These are phyloP conservation scores for Hippopotamyrus pictus DNA, from an alignment of 2,797 vertebrate genomes.

Conservation along the genomic window DNA sequence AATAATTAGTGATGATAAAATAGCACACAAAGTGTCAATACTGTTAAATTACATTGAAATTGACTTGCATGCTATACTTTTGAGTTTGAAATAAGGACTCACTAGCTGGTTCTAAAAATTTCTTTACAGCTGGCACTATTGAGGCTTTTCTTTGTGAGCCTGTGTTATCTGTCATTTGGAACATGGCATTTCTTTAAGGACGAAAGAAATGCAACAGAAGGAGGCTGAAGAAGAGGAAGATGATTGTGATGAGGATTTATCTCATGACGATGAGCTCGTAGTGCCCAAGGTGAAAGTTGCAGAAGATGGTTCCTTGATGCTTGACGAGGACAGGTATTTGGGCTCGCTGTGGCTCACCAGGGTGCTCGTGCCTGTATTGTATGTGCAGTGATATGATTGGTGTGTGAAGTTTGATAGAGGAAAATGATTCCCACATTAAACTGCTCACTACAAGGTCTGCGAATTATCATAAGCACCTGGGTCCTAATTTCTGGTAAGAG, in stretches of 20 bases:
- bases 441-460: not conserved
- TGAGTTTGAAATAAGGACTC: not conserved
- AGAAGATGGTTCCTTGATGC: slow-evolving; percentile 92
- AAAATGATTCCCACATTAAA: not conserved
- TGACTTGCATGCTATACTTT: not conserved
- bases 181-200: not conserved
- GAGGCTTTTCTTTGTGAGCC: not conserved
- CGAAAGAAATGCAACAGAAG: slow-evolving; percentile 22
- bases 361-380: not conserved
- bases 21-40: not conserved
- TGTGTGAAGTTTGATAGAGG: not conserved
- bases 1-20: not conserved
- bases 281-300: slow-evolving; percentile 94
- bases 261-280: slow-evolving; percentile 67
- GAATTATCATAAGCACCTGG: not conserved
- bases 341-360: not conserved
- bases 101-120: not conserved
- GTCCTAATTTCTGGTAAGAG: not conserved
- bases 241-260: slow-evolving; percentile 46
- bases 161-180: not conserved
- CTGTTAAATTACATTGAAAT: not conserved
- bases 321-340: slow-evolving; percentile 86
- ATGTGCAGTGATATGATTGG: not conserved
- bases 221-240: slow-evolving; percentile 49
- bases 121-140: not conserved